These are phyloP conservation scores for Ridgeia piscesae DNA, from an alignment of 1,140 invertebrate genomes.

Conservation along the genomic window DNA sequence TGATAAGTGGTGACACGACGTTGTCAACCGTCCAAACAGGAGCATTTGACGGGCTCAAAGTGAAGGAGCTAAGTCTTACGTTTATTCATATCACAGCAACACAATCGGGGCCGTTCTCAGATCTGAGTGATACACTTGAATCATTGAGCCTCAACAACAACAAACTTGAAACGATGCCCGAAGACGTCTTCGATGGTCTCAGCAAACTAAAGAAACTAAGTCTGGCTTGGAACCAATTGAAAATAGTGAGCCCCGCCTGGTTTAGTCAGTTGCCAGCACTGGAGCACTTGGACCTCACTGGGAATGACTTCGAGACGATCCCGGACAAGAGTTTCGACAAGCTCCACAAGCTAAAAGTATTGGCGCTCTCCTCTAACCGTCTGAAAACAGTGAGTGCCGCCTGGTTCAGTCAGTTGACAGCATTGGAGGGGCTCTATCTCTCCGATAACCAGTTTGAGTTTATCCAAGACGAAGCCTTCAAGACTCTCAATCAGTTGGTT, in stretches of 20 bases:
- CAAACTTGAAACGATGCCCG: neutral
- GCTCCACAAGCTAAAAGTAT: neutral
- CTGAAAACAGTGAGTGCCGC: too few relatives aligned
- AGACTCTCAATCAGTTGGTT: neutral
- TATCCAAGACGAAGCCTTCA: neutral
- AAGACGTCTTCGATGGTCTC: too few relatives aligned
- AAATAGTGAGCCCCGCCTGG: too few relatives aligned
- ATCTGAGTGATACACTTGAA: too few relatives aligned
- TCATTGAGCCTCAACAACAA: neutral
- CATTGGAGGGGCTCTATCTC: too few relatives aligned
- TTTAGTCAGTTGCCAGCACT: too few relatives aligned
- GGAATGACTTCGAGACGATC: neutral
- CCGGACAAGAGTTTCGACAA: neutral
- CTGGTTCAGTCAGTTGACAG: too few relatives aligned
- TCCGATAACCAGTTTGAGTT: neutral
- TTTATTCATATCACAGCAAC: neutral
- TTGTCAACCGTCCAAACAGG: neutral
- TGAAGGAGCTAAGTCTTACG: neutral
- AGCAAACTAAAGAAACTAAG: too few relatives aligned
- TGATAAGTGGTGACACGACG: neutral
- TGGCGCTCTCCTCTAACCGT: too few relatives aligned
- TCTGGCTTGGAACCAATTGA: too few relatives aligned
- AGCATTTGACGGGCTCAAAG: neutral
- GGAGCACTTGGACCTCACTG: too few relatives aligned
- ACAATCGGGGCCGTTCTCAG: neutral